These are phyloP conservation scores for Oncorhynchus nerka DNA, from an alignment of 2,113 vertebrate species.

Conservation along the genomic window DNA sequence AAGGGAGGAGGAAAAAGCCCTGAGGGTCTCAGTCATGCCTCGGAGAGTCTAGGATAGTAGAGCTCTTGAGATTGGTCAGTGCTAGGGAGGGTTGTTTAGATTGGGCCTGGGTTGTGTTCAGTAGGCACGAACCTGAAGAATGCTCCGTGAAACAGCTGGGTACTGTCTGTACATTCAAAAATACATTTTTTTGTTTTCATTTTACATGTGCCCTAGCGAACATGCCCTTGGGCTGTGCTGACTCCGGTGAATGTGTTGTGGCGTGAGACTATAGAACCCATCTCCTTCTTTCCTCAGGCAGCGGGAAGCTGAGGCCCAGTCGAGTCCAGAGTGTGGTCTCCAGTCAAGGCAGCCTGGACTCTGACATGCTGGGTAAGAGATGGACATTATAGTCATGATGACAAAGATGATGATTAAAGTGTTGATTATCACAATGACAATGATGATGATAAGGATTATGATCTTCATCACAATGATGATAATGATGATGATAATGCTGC, in stretches of 20 bases:
- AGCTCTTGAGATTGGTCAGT: not conserved
- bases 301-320: constrained; percentile 70
- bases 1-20: not conserved
- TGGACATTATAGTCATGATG: not conserved
- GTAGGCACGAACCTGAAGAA: too few species aligned
- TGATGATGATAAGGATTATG: not conserved
- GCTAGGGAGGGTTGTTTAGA: not conserved
- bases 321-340: constrained; percentile 79
- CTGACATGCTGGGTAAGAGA: constrained; percentile 79
- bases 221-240: not conserved
- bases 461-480: too few species aligned
- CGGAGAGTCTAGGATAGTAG: not conserved
- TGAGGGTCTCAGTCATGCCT: not conserved
- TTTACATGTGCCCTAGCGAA: too few species aligned
- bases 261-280: not conserved
- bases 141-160: too few species aligned
- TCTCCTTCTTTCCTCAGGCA: constrained; percentile 50
- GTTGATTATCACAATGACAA: not conserved
- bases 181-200: too few species aligned
- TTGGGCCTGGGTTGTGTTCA: too few species aligned
- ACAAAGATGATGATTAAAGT: not conserved
- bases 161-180: too few species aligned
- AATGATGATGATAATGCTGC: not conserved
- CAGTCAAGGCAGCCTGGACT: constrained; percentile 84
- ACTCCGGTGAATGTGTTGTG: not conserved